Base-by-base conservation (phyloP, 1,140 invertebrate genomes). In the Ostrea denselamellosa region DNA sequence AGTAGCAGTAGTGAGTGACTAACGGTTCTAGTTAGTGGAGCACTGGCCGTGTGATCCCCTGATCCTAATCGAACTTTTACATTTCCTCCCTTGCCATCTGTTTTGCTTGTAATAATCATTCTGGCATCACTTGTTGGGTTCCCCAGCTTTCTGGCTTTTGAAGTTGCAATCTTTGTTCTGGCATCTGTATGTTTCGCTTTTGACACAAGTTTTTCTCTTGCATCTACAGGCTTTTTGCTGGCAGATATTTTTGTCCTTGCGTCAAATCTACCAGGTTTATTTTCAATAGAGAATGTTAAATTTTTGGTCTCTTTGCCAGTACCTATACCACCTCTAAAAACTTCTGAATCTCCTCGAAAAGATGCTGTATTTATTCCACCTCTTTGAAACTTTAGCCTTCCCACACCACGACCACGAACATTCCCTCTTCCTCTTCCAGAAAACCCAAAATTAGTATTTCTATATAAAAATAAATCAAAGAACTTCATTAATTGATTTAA, bases 91-190 rank as follows among this genome's bases (percentile, higher is more conserved):
- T 51, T 58, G 25, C 34, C 87, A 52, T 12, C 28, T 4, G 22
- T 17, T 25, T 77, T 77, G 17, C 53, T 77, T 83, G 52, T 22
- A 19, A 84, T 85, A 22, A 82, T 54, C 25, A 71, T 25, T 82
- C 71, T 44, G n/a, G 22, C 65, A 25, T 85, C 52, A 82, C 54
- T 85, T 25, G 28, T 62, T 17, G 22, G 25, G 9, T 28, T 25
- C 10, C 68, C 68, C 28, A 34, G 56, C 44, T 68, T 82, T 22
- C 85, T 53, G 82, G 96, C 95, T 91, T 97, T 96, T 90, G 97
- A 97, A 87, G 96, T 96, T 87, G 97, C 96, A 77, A 97, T 96
- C 94, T 96, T 97, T 65, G 96, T 95, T 2, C 97, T 94, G 19
- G 97, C 97, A 95, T 97, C 97, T 8, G 85, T n/a, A 12, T 82